Evolutionary conservation across 2,797 vertebrate genomes (phyloP), one percentile per base, ranked within the genome.

Genomic region (Sebastes vulpes): DNA sequence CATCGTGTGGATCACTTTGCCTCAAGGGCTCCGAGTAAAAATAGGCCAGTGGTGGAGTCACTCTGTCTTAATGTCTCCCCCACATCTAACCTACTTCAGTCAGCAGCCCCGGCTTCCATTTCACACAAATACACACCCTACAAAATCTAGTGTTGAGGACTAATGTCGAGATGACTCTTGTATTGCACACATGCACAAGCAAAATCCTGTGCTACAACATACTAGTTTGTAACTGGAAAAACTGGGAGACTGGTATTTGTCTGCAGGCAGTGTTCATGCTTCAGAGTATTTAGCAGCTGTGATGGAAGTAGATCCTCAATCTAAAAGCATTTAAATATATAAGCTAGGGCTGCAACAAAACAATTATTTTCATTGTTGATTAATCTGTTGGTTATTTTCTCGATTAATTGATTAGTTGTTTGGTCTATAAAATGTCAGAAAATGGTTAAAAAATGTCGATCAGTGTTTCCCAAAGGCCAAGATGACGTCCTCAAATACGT

Each of bases 11-110:
- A 59, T 86, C 72, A 46, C 54, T 87, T 73, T 86, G 93, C 93
- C 91, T 90, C 66, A 64, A 93, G 95, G 93, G 83, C 70, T 86
- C 65, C 2, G 60, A 69, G 63, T 76, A 84, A 90, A 96, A 90
- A 82, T 94, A 94, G 94, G 95, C 80, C 95, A 95, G 65, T 77
- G 46, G 87, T 86, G 61, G 83, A 92, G 90, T 82, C 87, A 86
- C 71, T 81, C 63, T 79, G 74, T 83, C 81, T 91, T 88, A 84
- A 75, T 31, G 65, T 91, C 92, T 75, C 71, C 81, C 38, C 88
- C 85, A 87, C 78, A 75, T 81, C 82, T 93, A 94, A 93, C 92
- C 92, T 89, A 95, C 80, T 95, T 96, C 83, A 79, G 76, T 63
- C 53, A 69, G 75, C 65, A 58, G 72, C 6, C 35, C 72, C 5